Percentiles rank a stretch among this genome's conserved stretches.
Evolutionary conservation across 2,888 invertebrate genomes (phyloP).

Genomic region (Noctua fimbriata): DNA sequence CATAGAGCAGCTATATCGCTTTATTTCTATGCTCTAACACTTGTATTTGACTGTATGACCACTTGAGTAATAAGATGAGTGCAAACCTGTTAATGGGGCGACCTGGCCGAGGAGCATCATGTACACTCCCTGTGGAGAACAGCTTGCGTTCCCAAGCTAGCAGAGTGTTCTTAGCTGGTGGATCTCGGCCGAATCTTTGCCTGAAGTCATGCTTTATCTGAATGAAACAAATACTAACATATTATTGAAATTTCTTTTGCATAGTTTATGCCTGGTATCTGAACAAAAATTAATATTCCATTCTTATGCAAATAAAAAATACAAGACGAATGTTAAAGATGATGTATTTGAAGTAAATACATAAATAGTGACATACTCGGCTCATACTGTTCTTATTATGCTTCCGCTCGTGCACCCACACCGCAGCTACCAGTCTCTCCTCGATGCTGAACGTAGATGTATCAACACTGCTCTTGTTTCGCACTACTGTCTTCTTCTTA

Average conservation of each 20-base stretch:
- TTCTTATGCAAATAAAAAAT: not conserved
- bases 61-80: not conserved
- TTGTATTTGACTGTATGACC: not conserved
- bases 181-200: slow-evolving; percentile 80
- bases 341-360: slow-evolving; percentile 3
- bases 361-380: slow-evolving; percentile 62
- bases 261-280: not conserved
- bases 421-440: slow-evolving; percentile 85
- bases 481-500: slow-evolving; percentile 46
- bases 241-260: not conserved
- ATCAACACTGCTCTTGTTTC: slow-evolving; percentile 69
- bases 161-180: slow-evolving; percentile 81
- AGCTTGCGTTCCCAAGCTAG: slow-evolving; percentile 82
- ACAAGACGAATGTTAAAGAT: not conserved
- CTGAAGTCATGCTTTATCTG: slow-evolving; percentile 84
- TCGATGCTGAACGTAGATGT: slow-evolving; percentile 82
- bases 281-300: not conserved
- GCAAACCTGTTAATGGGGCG: slow-evolving; percentile 77
- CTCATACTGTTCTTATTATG: slow-evolving; percentile 76
- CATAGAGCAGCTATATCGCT: not conserved
- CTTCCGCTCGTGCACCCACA: slow-evolving; percentile 87
- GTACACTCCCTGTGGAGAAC: slow-evolving; percentile 82
- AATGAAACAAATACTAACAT: slow-evolving; percentile 20
- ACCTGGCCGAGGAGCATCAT: slow-evolving; percentile 82
- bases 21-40: not conserved